Evolutionary conservation across 2,113 vertebrate species (phyloP), one percentile per base, ranked within the genome.

Genomic region (Hoplias malabaricus): DNA sequence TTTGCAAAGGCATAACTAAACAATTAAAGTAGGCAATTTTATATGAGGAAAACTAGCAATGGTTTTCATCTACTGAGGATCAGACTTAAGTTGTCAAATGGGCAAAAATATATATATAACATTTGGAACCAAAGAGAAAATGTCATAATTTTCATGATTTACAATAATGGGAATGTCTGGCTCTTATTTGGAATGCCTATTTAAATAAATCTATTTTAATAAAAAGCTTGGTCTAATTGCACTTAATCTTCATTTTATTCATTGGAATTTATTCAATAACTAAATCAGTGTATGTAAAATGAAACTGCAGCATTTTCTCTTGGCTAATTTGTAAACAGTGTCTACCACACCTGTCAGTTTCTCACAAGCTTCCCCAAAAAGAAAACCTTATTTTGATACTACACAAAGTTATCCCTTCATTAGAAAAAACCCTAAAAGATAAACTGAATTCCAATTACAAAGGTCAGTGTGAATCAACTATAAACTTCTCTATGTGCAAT

Each of bases 311-410:
- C 91, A 92, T 90, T 91, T 79, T 80, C 42, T 84, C 78, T 86
- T 87, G 87, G 91, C 89, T 91, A 83, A 88, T 87, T 86, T 92
- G 93, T 93, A 93, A 93, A 93, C 91, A 91, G 82, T 86, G 86
- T 89, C 80, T 74, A 88, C 84, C 87, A 88, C 80, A 56, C 80
- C 86, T 81, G 88, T 93, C 88, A 91, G 89, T 89, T 90, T 85
- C 84, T 83, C 72, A 57, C 43, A 78, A 53, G 3, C 48, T 68
- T 2, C 5, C 13, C 13, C 0, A 34, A 71, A 84, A 79, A 75
- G 69, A 62, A 71, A 75, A 63, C 53, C 75, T 53, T 61, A 87
- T 57, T 83, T 87, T 70, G 85, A 80, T 71, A 53, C 46, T 59
- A 79, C 34, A 61, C 48, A 69, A 75, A 87, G 86, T 81, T 81